Conservation (phyloP, 2,888 invertebrate species). For the Amphipoea lucens region DNA sequence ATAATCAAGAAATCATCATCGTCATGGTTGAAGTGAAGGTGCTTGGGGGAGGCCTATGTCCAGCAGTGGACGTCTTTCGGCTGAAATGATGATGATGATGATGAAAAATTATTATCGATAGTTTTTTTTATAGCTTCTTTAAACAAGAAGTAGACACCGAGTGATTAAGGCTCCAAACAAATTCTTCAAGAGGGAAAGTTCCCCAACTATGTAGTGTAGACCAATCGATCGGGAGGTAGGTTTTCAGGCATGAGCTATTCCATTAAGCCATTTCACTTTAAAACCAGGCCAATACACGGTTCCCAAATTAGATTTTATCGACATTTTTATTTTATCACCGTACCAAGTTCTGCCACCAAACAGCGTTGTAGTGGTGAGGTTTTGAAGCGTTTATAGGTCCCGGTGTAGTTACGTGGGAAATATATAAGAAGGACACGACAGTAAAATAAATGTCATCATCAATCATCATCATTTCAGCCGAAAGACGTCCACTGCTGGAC, state of each 20-base stretch:
- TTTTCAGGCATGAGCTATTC: not conserved
- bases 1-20: no score
- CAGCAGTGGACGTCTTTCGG: no score
- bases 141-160: not conserved
- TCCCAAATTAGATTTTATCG: not conserved
- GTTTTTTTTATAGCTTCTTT: not conserved
- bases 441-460: no score
- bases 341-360: not conserved
- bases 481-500: no score
- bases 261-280: constrained; percentile 2
- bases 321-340: not conserved
- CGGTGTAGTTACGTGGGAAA: not conserved
- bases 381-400: not conserved
- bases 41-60: no score
- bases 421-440: no score
- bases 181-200: constrained; percentile 20
- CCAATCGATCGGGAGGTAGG: constrained; percentile 1
- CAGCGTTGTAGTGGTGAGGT: not conserved
- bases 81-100: no score
- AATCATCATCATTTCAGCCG: no score
- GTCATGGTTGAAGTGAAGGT: no score
- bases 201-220: not conserved
- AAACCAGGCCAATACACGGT: not conserved
- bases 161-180: constrained; percentile 16
- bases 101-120: not conserved